phyloP scores from a whole-genome alignment of 2,113 vertebrate genomes.

The Ceratotherium simum region DNA sequence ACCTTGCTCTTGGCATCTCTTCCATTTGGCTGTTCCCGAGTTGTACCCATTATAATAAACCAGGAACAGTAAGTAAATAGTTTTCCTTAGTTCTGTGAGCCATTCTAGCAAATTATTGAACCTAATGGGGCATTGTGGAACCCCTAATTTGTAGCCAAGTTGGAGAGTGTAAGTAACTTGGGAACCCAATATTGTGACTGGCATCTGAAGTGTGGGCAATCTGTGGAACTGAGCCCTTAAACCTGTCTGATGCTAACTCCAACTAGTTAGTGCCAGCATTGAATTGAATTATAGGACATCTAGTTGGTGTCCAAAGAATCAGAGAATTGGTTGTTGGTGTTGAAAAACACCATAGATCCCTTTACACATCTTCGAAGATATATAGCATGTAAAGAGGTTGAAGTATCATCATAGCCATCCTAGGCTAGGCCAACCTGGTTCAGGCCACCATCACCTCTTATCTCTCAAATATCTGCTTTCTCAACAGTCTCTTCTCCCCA shows the following conservation, averaged over 20 bases:
- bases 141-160: neutral
- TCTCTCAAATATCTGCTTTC: neutral
- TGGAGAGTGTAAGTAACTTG: neutral
- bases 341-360: neutral
- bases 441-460: neutral
- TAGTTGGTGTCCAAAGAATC: neutral
- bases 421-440: neutral
- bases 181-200: neutral
- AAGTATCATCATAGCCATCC: neutral
- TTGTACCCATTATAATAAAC: neutral
- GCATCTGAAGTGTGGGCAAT: neutral
- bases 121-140: neutral
- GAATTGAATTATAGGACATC: neutral
- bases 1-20: neutral
- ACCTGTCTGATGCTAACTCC: neutral
- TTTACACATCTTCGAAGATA: conserved; percentile 1
- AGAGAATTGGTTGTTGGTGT: neutral
- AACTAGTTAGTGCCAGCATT: neutral
- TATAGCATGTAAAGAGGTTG: neutral
- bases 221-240: neutral
- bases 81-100: neutral
- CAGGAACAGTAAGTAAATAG: neutral
- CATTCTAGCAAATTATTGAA: neutral
- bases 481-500: neutral
- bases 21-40: neutral